These are phyloP conservation scores for Uloborus plumipes DNA, from an alignment of 2,888 invertebrate species.

Conservation along the genomic window DNA sequence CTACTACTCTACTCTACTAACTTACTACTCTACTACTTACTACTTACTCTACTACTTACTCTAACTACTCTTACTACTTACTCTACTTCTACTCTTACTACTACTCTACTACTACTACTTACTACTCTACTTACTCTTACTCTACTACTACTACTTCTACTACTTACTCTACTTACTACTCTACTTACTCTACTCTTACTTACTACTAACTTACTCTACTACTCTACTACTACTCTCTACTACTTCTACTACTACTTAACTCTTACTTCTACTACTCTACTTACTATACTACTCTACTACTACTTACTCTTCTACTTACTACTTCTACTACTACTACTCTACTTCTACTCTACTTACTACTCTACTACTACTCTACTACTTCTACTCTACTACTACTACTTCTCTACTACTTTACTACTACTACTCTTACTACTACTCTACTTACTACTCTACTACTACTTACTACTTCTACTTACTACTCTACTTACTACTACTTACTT, in stretches of 20 bases:
- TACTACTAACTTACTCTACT: not conserved
- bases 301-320: not conserved
- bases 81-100: not conserved
- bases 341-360: not conserved
- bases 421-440: not conserved
- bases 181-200: not conserved
- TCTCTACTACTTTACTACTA: not conserved
- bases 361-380: not conserved
- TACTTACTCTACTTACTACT: conserved; percentile 1
- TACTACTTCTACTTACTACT: not conserved
- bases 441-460: not conserved
- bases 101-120: not conserved
- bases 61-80: not conserved
- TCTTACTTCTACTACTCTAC: not conserved
- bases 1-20: not conserved
- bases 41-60: not conserved
- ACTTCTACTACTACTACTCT: not conserved
- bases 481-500: too few species aligned
- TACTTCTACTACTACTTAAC: not conserved
- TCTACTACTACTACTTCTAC: not conserved
- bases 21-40: not conserved
- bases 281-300: not conserved
- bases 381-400: too few species aligned
- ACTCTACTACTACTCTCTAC: not conserved
- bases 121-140: not conserved